These are phyloP conservation scores for Phenganax subtilis DNA, from an alignment of 92 coral and sea anemone species.

Conservation along the genomic window DNA sequence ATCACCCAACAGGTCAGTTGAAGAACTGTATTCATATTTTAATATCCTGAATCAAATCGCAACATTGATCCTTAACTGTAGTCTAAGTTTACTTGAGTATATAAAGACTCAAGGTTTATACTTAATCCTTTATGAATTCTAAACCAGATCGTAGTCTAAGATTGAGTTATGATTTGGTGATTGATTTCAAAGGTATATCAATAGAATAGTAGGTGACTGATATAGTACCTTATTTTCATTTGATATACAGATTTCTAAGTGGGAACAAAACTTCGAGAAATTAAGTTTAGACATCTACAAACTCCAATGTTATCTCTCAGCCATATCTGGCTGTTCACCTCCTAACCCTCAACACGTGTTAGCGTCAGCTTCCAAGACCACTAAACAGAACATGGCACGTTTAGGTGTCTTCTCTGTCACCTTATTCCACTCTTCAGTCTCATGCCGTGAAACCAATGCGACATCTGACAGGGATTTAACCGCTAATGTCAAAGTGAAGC, in stretches of 20 bases:
- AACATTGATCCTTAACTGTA: background rate
- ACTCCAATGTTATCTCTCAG: constrained; percentile 83
- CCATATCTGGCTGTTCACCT: constrained; percentile 72
- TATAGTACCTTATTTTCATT: background rate
- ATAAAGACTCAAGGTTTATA: background rate
- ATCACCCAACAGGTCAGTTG: constrained; percentile 78
- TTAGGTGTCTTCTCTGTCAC: constrained; percentile 86
- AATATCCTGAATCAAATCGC: no score
- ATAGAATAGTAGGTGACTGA: no score
- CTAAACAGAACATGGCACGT: constrained; percentile 79
- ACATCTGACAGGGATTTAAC: constrained; percentile 11
- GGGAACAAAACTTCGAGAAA: constrained; percentile 90
- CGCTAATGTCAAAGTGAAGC: constrained; percentile 43
- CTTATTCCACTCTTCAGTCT: constrained; percentile 88
- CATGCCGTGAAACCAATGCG: constrained; percentile 66
- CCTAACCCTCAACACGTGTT: constrained; percentile 92
- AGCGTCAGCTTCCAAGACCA: constrained; percentile 78
- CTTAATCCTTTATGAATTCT: background rate
- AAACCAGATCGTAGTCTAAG: no score
- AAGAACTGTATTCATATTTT: background rate
- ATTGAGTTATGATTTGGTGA: no score
- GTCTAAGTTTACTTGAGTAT: background rate
- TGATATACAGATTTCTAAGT: constrained; percentile 68
- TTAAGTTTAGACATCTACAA: constrained; percentile 66
- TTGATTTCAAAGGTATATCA: no score